Base-by-base conservation (phyloP, 2,888 invertebrate genomes). In the Hermaeophaga mercurialis region DNA sequence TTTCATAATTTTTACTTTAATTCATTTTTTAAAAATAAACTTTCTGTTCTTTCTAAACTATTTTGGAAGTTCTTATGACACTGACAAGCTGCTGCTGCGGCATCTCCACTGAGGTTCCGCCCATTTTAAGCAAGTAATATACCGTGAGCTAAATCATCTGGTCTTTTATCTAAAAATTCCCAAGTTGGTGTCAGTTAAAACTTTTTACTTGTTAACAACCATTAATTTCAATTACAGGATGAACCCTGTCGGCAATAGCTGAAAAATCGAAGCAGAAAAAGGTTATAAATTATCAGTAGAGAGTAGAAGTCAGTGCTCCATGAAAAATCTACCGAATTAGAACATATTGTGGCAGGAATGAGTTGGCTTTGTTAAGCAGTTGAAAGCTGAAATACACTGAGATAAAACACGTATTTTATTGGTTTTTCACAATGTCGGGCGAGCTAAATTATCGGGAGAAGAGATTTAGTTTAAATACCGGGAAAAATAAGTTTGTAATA, bases 391-490 rank as follows among this genome's bases (percentile, higher is more conserved):
- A 45, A 54, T 56, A 53, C 55, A 57, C 2, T 31, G 62, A 62
- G 63, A 67, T 64, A 63, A 61, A 66, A 66, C 65, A 65, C 65
- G 66, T 66, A 64, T 59, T 66, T 64, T 65, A 63, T 66, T 61
- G 58, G 59, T 52, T 58, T 61, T 59, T 53, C 39, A 38, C 38
- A 38, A 14, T 19, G 19, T 2, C 31, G 12, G 12, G 9, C 31
- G 12, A n/a, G 6, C 3, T 8, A 2, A 31, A 31, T 8, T 11
- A n/a, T n/a, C n/a, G n/a, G n/a, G n/a, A n/a, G n/a, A n/a, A n/a
- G n/a, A n/a, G n/a, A n/a, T n/a, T n/a, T n/a, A n/a, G n/a, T n/a
- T n/a, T n/a, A n/a, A n/a, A n/a, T n/a, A n/a, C n/a, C n/a, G n/a
- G n/a, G n/a, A n/a, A n/a, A n/a, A n/a, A n/a, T n/a, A n/a, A n/a